Evolutionary conservation across 2,797 vertebrate species (phyloP), one percentile per base, ranked within the genome.

Genomic region (Pampus argenteus): DNA sequence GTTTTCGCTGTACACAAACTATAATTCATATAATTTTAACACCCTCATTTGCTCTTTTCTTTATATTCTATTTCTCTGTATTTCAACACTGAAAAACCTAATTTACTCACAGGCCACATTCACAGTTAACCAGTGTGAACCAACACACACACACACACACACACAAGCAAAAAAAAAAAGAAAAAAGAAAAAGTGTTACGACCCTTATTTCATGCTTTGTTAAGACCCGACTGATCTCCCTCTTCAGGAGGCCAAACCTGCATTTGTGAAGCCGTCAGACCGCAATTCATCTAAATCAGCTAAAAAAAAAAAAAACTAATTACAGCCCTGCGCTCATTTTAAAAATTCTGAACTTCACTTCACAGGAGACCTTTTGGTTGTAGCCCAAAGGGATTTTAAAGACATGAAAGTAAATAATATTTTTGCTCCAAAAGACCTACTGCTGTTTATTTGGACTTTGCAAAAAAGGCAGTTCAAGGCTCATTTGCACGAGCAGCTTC

Each of bases 251-350:
- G 22, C 22, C 57, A 63, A 63, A 54, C 5, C 51, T 48, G 65
- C 2, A 7, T 73, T 11, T 60, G 54, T 54, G 29, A 22, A 74
- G 44, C 40, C 51, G 60, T 75, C 64, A 44, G 26, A 70, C 20
- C 52, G 23, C 47, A 28, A 51, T 48, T 64, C 38, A 59, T 56
- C 36, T 29, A n/a, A 28, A 66, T 60, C 20, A n/a, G 7, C 57
- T 67, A 26, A 58, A 69, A 66, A 42, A 42, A 38, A 26, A 58
- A 69, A 66, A 42, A 42, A 38, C 60, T 48, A 28, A 79, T 79
- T 47, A 73, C 25, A 76, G 44, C 22, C 10, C 9, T 38, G 17
- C 5, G 57, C 44, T 69, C 44, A 42, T 25, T 59, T 54, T 54
- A 55, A n/a, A n/a, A n/a, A 45, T 36, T 22, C 47, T 59, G 70